A percentile compares a stretch with the other conserved stretches of the same genome.
Conservation (phyloP, 2,888 invertebrate genomes). For the Shargacucullia verbasci region DNA sequence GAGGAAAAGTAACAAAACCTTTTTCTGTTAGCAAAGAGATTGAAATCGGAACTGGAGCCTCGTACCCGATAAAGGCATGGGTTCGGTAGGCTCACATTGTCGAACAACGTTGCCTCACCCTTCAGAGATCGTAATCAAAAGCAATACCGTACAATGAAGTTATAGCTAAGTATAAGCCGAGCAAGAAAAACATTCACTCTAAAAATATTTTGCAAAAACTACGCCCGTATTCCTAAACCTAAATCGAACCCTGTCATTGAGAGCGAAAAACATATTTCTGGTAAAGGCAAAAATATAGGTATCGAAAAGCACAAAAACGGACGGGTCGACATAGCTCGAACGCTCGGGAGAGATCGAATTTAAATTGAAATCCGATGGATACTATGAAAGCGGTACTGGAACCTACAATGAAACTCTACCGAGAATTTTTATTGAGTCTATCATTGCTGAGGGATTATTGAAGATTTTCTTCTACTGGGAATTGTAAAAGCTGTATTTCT, state of each 20-base stretch:
- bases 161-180: no score
- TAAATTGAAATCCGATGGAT: slow-evolving; percentile 26
- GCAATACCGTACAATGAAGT: no score
- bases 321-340: slow-evolving; percentile 3
- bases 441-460: slow-evolving; percentile 6
- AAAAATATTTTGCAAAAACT: slow-evolving; percentile 7
- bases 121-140: background rate
- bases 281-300: slow-evolving; percentile 14
- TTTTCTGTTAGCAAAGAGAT: no score
- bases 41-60: no score
- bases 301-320: slow-evolving; percentile 7
- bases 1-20: no score
- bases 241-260: background rate
- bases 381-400: slow-evolving; percentile 14
- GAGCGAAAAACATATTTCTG: slow-evolving; percentile 18
- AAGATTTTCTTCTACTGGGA: background rate
- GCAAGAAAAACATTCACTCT: background rate
- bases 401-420: slow-evolving; percentile 17
- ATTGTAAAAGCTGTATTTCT: slow-evolving; percentile 5
- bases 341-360: slow-evolving; percentile 5
- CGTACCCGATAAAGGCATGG: no score
- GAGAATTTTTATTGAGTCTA: slow-evolving; percentile 14
- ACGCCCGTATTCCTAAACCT: background rate
- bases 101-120: background rate
- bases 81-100: no score